phyloP scores from a whole-genome alignment of 1,140 invertebrate genomes.

The Sweltsa coloradensis region DNA sequence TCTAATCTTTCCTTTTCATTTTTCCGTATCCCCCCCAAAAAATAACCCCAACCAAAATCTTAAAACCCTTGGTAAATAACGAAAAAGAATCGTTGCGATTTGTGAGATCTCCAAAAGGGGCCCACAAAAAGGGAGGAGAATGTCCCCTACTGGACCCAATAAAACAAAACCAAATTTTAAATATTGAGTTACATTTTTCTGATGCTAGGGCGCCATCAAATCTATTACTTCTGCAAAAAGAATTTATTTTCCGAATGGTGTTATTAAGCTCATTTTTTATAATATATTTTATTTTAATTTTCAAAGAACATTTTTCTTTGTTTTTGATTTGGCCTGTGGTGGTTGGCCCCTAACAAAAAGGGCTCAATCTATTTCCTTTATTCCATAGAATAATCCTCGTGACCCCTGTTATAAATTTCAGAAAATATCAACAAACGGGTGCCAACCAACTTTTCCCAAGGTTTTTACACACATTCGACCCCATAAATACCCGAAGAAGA shows the following conservation, averaged over 20 bases:
- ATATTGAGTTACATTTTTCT: conserved; percentile 96
- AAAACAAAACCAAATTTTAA: conserved; percentile 62
- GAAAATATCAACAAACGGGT: conserved; percentile 85
- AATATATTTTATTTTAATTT: neutral
- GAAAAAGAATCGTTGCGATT: conserved; percentile 91
- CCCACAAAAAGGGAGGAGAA: conserved; percentile 35
- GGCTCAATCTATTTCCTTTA: conserved; percentile 4
- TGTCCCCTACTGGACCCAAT: too few relatives aligned
- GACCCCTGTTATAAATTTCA: conserved; percentile 72
- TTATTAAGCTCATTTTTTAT: conserved; percentile 39
- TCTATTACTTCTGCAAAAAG: conserved; percentile 92
- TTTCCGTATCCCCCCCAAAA: conserved; percentile 93
- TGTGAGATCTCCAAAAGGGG: conserved; percentile 43
- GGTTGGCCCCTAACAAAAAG: neutral
- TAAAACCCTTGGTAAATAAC: conserved; percentile 91
- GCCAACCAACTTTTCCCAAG: conserved; percentile 89
- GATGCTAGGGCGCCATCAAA: conserved; percentile 84
- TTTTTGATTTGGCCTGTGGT: neutral
- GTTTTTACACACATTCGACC: conserved; percentile 76
- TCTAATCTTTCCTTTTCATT: conserved; percentile 42
- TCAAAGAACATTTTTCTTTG: too few relatives aligned
- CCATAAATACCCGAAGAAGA: conserved; percentile 75
- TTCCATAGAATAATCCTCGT: conserved; percentile 57
- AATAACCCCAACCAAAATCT: conserved; percentile 94
- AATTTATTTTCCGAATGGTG: conserved; percentile 69